Percentiles rank a stretch among this genome's conserved stretches.
Conservation (phyloP, 2,113 vertebrate species). For the Grallaria varia region DNA sequence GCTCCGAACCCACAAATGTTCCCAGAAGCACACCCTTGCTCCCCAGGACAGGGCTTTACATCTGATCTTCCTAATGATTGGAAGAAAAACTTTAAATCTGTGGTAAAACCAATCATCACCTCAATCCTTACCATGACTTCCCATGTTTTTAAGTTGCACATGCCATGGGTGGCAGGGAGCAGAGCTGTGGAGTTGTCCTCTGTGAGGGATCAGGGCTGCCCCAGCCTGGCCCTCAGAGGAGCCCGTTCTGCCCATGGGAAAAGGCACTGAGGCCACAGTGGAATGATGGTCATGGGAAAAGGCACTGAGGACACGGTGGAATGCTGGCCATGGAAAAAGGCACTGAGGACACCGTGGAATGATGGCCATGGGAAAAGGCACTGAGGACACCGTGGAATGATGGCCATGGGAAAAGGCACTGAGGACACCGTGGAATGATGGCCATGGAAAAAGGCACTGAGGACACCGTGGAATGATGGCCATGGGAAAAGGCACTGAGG, state of each 20-base stretch:
- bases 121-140: background rate
- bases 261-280: accelerated
- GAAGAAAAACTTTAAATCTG: background rate
- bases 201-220: background rate
- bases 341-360: background rate
- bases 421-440: background rate
- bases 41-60: background rate
- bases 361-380: accelerated
- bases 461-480: background rate
- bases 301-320: accelerated
- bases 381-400: background rate
- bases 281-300: no score
- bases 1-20: background rate
- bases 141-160: background rate
- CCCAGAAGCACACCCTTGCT: background rate
- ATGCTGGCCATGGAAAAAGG: accelerated
- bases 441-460: accelerated
- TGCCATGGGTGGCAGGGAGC: background rate
- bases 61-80: background rate
- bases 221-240: background rate
- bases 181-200: background rate
- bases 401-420: accelerated
- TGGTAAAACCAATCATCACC: background rate
- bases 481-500: accelerated
- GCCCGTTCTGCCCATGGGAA: background rate